Evolutionary conservation across 2,888 invertebrate genomes (phyloP).

Genomic region (Tethea ocularis): DNA sequence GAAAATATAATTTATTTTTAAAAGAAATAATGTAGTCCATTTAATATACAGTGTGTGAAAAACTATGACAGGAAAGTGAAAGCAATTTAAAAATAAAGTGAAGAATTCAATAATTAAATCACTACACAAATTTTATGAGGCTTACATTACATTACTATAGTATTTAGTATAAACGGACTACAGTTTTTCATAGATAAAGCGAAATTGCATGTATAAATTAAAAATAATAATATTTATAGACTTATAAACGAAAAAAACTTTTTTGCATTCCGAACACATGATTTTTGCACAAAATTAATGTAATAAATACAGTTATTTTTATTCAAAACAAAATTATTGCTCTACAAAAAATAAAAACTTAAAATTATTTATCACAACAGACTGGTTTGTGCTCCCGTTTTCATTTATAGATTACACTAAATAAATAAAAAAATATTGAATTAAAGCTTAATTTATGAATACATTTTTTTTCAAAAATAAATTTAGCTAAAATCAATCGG

Average conservation of each 20-base stretch:
- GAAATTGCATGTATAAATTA: conserved; percentile 46
- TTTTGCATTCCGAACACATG: conserved; percentile 55
- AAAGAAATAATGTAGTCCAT: conserved; percentile 38
- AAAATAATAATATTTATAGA: conserved; percentile 33
- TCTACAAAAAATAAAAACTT: conserved; percentile 54
- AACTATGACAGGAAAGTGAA: background rate
- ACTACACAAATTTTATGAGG: conserved; percentile 20
- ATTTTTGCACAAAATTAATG: conserved; percentile 43
- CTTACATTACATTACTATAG: conserved; percentile 12
- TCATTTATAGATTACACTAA: conserved; percentile 40
- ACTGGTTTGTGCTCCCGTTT: conserved; percentile 72
- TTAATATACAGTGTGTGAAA: conserved; percentile 7
- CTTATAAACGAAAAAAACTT: conserved; percentile 44
- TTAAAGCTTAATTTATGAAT: conserved; percentile 72
- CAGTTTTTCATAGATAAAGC: conserved; percentile 34
- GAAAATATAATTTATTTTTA: conserved; percentile 36
- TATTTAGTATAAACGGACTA: conserved; percentile 34
- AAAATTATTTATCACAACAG: conserved; percentile 80
- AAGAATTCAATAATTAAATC: background rate
- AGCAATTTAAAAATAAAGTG: background rate
- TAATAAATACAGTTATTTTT: conserved; percentile 48
- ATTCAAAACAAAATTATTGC: conserved; percentile 43
- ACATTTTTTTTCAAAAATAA: conserved; percentile 32
- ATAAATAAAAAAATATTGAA: conserved; percentile 66
- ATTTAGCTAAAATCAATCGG: conserved; percentile 10